Conservation (phyloP, 1,140 invertebrate genomes). For the Tribolium castaneum region DNA sequence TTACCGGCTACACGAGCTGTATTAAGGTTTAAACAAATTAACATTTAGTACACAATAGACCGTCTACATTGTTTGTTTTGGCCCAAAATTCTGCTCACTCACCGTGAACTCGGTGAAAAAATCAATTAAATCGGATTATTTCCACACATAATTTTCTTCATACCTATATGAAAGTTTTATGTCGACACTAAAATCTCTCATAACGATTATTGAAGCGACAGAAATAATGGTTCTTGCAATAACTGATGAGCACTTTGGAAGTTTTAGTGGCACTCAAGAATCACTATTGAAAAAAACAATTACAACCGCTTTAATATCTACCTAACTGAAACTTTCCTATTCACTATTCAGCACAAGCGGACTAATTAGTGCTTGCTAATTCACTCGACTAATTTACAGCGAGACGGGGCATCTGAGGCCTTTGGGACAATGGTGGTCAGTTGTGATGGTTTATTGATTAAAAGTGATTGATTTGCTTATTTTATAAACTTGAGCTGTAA, state of each 20-base stretch:
- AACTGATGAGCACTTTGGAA: neutral
- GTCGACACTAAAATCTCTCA: constrained; percentile 6
- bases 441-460: neutral
- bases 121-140: too few relatives aligned
- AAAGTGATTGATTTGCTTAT: neutral
- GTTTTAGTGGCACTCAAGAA: neutral
- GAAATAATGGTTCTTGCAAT: neutral
- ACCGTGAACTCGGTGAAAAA: neutral
- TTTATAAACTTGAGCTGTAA: neutral
- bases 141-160: neutral
- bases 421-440: neutral
- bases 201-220: constrained; percentile 10
- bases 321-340: neutral
- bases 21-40: constrained; percentile 10
- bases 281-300: neutral
- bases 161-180: constrained; percentile 1
- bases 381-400: neutral
- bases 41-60: neutral
- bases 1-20: neutral
- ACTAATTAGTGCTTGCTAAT: neutral
- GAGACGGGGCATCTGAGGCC: neutral
- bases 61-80: neutral
- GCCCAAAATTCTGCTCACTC: neutral
- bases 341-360: neutral
- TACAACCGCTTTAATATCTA: neutral